Base-by-base conservation (phyloP, 2,113 vertebrate genomes). In the Etheostoma cragini region DNA sequence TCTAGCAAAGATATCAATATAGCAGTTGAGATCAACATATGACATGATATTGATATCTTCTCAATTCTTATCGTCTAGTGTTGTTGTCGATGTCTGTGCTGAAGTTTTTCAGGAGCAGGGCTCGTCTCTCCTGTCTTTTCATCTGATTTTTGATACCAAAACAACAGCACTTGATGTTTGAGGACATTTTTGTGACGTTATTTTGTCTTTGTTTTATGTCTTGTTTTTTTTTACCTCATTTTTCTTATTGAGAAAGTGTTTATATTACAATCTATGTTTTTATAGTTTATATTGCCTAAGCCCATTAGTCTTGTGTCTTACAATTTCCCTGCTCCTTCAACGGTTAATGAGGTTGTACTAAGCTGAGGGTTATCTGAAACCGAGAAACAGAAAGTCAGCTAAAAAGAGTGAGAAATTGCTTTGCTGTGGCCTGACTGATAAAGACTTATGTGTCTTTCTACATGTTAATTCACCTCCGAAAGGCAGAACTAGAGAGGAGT, bases 381-480 rank as follows among this genome's bases (percentile, higher is more conserved):
- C 57, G 68, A 38, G 21, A 63, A 22, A 50, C 30, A 46, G 21
- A 26, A 3, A 46, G 13, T 67, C 6, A 16, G 50, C 38, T n/a
- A 42, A 52, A 62, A 69, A 69, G 26, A 22, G 19, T 6, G 7
- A 76, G 30, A 50, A 46, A 79, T 71, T 62, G 49, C 49, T 65
- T 50, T 62, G 22, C 42, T 53, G 54, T 62, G 62, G 19, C 38
- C 49, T 83, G 42, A 76, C 69, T 50, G 64, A 8, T 42, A 42
- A 10, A 58, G 2, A 56, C 5, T 2, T 15, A 15, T 5, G 5
- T 65, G 10, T 45, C 66, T 54, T 72, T 50, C 53, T 58, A 16
- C 65, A 52, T 78, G 42, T 49, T 42, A 68, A 64, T 71, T 74
- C 22, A 46, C 50, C 65, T 64, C 45, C 53, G n/a, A 76, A 45